Conservation (phyloP, 2,888 invertebrate species). For the Cryptocephalus moraei region DNA sequence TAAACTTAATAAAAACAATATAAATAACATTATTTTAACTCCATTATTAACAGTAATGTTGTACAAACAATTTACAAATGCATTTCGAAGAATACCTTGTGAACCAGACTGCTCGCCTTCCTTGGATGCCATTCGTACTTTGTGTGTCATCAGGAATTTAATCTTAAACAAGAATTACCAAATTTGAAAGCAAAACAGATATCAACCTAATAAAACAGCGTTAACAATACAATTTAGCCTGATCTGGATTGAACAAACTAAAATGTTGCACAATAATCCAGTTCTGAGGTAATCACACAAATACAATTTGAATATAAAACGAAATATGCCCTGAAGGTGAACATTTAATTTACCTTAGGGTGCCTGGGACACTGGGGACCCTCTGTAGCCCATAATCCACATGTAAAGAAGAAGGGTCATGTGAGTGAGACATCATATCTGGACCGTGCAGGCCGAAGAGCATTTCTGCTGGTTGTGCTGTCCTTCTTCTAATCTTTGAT, state of each 20-base stretch:
- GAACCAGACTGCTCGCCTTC: conserved; percentile 12
- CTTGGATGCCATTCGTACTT: conserved; percentile 13
- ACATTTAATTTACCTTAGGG: conserved; percentile 52
- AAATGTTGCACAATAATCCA: no score
- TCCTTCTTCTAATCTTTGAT: conserved; percentile 52
- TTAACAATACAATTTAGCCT: no score
- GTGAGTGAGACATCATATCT: conserved; percentile 44
- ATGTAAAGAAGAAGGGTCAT: conserved; percentile 35
- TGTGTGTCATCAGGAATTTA: conserved; percentile 27
- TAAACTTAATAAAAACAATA: conserved; percentile 26
- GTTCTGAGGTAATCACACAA: no score
- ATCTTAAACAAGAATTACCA: conserved; percentile 13
- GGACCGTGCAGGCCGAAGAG: conserved; percentile 43
- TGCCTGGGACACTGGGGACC: conserved; percentile 68
- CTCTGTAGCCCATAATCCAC: conserved; percentile 37
- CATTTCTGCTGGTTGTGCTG: conserved; percentile 59
- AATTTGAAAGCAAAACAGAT: no score
- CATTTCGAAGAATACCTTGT: conserved; percentile 12
- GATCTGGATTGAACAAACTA: no score
- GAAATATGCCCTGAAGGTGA: no score
- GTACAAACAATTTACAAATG: conserved; percentile 14
- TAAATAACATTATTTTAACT: conserved; percentile 26
- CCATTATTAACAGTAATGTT: conserved; percentile 15
- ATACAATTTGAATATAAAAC: no score
- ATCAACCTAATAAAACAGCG: no score